phyloP scores from a whole-genome alignment of 2,888 invertebrate genomes.

The Dryomyza anilis region DNA sequence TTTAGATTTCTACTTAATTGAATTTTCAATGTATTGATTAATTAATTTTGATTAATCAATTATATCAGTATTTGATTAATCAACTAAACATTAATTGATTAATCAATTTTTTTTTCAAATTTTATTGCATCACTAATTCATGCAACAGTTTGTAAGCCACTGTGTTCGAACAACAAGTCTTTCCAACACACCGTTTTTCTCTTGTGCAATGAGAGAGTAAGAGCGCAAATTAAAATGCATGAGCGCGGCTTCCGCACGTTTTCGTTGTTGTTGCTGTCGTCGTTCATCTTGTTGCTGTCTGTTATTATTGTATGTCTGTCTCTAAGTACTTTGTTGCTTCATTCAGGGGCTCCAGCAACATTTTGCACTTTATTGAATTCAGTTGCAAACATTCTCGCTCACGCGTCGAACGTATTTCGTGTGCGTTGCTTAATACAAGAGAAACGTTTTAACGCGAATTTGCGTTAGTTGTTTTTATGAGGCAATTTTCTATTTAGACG shows the following conservation, averaged over 20 bases:
- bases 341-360: conserved; percentile 2
- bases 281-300: background rate
- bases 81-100: too few relatives aligned
- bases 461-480: too few relatives aligned
- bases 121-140: too few relatives aligned
- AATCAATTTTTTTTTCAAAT: too few relatives aligned
- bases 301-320: too few relatives aligned
- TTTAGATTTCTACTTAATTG: too few relatives aligned
- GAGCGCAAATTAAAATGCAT: background rate
- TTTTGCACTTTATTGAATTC: conserved; percentile 24
- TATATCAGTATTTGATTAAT: too few relatives aligned
- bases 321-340: background rate
- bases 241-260: background rate
- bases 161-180: background rate
- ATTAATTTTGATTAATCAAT: too few relatives aligned
- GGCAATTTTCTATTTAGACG: too few relatives aligned
- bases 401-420: conserved; percentile 36
- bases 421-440: too few relatives aligned
- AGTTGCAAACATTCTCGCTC: conserved; percentile 38
- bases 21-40: too few relatives aligned
- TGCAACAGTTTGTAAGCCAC: background rate
- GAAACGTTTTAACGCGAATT: too few relatives aligned
- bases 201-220: background rate
- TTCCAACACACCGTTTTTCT: background rate
- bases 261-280: conserved; percentile 1